These are phyloP conservation scores for Balaenoptera acutorostrata DNA, from an alignment of 2,113 vertebrate genomes.

Conservation along the genomic window DNA sequence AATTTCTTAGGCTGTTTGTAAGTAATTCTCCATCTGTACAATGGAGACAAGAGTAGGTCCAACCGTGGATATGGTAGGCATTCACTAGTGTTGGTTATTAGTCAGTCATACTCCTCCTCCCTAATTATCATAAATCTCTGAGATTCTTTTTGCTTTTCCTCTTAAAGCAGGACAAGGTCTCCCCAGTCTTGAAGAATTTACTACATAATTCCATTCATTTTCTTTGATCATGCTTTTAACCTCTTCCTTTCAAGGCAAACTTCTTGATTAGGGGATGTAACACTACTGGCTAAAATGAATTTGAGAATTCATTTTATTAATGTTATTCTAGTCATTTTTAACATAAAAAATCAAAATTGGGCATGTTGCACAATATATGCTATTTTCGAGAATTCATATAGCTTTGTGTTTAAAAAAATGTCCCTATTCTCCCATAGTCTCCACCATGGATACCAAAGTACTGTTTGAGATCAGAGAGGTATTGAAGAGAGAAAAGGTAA, in stretches of 20 bases:
- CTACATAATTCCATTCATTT: not conserved
- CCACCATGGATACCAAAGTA: not conserved
- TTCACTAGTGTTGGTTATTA: not conserved
- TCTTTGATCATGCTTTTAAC: not conserved
- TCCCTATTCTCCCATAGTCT: not conserved
- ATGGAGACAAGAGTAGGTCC: not conserved
- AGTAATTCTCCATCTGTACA: not conserved
- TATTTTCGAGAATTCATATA: not conserved
- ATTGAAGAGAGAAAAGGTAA: not conserved
- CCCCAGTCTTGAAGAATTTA: not conserved
- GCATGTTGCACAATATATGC: not conserved
- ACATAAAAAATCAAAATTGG: not conserved
- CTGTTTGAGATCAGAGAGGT: not conserved
- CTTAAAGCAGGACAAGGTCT: not conserved
- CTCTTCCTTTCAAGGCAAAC: not conserved
- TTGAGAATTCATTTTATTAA: not conserved
- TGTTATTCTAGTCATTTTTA: not conserved
- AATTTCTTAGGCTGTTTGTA: not conserved
- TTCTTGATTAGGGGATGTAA: not conserved
- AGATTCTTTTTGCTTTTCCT: not conserved
- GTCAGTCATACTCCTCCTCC: not conserved
- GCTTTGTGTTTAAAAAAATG: not conserved
- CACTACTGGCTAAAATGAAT: not conserved
- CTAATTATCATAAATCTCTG: not conserved
- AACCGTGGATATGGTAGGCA: not conserved